Percentiles rank a stretch among this genome's conserved stretches.
Evolutionary conservation across 2,888 invertebrate species (phyloP).

Genomic region (Drosophila limbata): DNA sequence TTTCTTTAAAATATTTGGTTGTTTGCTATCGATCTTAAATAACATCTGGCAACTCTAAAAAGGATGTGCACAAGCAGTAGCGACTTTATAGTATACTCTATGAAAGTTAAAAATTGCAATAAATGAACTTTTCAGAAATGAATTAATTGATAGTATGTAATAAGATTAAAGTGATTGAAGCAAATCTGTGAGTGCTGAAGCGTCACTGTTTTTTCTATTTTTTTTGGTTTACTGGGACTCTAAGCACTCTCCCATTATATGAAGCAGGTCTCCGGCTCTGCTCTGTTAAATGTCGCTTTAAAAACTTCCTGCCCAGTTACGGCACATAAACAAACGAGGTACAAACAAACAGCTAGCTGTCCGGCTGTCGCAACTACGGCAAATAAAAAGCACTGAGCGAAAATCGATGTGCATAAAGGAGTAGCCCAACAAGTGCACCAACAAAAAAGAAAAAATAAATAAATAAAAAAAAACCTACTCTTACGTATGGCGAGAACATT

Average conservation of each 20-base stretch:
- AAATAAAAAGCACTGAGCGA: slow-evolving; percentile 82
- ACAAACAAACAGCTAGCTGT: slow-evolving; percentile 57
- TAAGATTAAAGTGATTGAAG: no score
- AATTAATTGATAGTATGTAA: no score
- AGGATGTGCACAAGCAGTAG: no score
- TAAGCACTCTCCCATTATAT: slow-evolving; percentile 15
- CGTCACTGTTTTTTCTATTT: no score
- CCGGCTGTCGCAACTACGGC: slow-evolving; percentile 46
- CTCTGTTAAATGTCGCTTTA: slow-evolving; percentile 74
- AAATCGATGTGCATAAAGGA: slow-evolving; percentile 80
- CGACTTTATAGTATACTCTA: no score
- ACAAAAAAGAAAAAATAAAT: not conserved
- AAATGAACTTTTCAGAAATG: no score
- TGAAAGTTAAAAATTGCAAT: no score
- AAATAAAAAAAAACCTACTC: slow-evolving; percentile 20
- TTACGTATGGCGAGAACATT: slow-evolving; percentile 43
- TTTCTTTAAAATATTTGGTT: no score
- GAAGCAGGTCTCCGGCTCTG: slow-evolving; percentile 10
- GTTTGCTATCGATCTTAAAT: no score
- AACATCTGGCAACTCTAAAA: no score
- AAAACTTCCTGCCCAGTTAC: slow-evolving; percentile 70
- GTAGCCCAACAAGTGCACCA: slow-evolving; percentile 76
- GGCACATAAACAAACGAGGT: slow-evolving; percentile 74
- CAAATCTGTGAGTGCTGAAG: no score
- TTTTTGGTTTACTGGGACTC: not conserved